A percentile compares a stretch with the other conserved stretches of the same genome.
Evolutionary conservation across 1,140 invertebrate genomes (phyloP).

Genomic region (Neotoxoptera formosana): DNA sequence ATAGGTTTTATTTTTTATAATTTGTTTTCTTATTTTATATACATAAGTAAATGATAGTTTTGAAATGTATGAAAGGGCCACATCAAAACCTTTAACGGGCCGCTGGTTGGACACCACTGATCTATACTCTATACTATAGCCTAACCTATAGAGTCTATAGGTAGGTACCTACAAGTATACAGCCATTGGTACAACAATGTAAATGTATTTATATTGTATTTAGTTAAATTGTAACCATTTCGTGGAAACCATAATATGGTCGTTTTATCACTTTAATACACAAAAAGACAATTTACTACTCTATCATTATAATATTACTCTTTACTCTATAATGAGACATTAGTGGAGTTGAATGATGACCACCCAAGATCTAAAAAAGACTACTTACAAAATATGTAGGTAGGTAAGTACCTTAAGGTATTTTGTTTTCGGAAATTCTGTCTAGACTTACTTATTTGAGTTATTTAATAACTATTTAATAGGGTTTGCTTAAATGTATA

Average conservation of each 20-base stretch:
- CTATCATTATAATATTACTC: neutral
- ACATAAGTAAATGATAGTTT: too few species aligned
- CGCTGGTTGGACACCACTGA: too few species aligned
- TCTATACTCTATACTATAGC: neutral
- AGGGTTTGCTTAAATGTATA: too few species aligned
- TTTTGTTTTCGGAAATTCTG: neutral
- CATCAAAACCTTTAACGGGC: too few species aligned
- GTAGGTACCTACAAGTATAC: too few species aligned
- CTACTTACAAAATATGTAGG: neutral
- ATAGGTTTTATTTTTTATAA: too few species aligned
- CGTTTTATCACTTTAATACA: neutral
- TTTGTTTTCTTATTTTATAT: too few species aligned
- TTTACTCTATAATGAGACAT: neutral
- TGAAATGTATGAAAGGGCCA: too few species aligned
- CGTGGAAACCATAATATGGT: neutral
- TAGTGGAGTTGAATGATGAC: neutral
- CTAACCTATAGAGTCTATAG: too few species aligned
- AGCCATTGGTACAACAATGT: neutral
- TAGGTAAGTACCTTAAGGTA: neutral
- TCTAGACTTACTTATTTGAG: neutral
- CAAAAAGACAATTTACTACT: constrained; percentile 23
- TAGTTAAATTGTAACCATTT: neutral
- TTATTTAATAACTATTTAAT: neutral
- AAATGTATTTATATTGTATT: neutral
- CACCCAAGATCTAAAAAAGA: constrained; percentile 21